Evolutionary conservation across 2,888 invertebrate species (phyloP).

Genomic region (Dascillus cervinus): DNA sequence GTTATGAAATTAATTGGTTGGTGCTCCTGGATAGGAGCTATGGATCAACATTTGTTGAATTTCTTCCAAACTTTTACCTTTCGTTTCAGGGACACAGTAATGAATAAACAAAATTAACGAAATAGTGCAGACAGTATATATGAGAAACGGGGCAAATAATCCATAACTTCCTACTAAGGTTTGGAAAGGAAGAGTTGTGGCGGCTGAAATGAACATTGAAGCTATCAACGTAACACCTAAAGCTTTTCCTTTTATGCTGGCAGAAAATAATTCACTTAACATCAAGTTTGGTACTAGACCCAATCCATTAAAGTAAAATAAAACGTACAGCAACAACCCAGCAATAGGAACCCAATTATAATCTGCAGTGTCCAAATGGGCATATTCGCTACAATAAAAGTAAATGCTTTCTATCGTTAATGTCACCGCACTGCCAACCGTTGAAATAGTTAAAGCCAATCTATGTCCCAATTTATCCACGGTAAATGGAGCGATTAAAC

Average conservation of each 20-base stretch:
- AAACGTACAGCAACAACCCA: slow-evolving; percentile 45
- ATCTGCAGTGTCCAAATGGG: slow-evolving; percentile 25
- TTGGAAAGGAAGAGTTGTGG: slow-evolving; percentile 41
- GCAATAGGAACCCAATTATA: slow-evolving; percentile 44
- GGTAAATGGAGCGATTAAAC: slow-evolving; percentile 48
- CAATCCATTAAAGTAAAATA: slow-evolving; percentile 44
- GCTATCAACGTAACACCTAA: slow-evolving; percentile 45
- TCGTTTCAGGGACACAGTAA: slow-evolving; percentile 59
- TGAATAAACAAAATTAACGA: slow-evolving; percentile 54
- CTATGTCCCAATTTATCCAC: slow-evolving; percentile 57
- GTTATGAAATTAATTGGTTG: too few relatives aligned
- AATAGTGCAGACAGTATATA: slow-evolving; percentile 55
- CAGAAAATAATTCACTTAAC: slow-evolving; percentile 46
- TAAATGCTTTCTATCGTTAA: slow-evolving; percentile 36
- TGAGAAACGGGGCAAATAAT: slow-evolving; percentile 58
- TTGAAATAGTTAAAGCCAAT: slow-evolving; percentile 51
- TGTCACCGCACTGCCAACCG: slow-evolving; percentile 32
- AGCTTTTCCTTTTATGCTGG: slow-evolving; percentile 46
- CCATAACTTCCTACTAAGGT: slow-evolving; percentile 49
- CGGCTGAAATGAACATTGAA: slow-evolving; percentile 40
- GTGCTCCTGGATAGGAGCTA: too few relatives aligned
- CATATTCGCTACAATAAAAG: slow-evolving; percentile 36
- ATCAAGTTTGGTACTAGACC: slow-evolving; percentile 45
- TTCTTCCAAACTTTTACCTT: slow-evolving; percentile 60
- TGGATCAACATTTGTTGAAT: slow-evolving; percentile 34